Conservation (phyloP, 1,140 invertebrate genomes). For the Caenorhabditis brenneri region DNA sequence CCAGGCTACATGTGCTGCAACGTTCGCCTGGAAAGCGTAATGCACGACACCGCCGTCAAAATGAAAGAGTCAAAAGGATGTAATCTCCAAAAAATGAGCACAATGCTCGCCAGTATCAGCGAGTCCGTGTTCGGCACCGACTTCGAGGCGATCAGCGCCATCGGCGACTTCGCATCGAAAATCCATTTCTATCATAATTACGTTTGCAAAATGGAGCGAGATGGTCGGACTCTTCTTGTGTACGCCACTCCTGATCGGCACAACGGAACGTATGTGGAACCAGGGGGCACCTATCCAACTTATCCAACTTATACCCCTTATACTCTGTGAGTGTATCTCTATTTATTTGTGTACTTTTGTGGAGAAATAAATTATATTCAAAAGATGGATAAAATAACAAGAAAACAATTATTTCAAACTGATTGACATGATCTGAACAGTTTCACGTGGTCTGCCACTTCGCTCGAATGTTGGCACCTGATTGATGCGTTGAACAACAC, state of each 20-base stretch:
- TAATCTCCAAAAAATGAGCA: constrained; percentile 37
- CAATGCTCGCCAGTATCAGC: not conserved
- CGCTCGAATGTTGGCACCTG: constrained; percentile 93
- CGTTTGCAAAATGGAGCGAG: constrained; percentile 55
- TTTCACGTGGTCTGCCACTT: constrained; percentile 96
- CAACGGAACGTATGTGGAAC: not conserved
- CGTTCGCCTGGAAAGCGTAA: constrained; percentile 49
- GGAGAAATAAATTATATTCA: not conserved
- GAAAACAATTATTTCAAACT: constrained; percentile 77
- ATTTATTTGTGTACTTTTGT: not conserved
- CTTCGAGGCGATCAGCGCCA: constrained; percentile 50
- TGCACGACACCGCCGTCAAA: constrained; percentile 45
- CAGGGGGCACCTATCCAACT: too few species aligned
- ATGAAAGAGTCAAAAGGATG: constrained; percentile 13
- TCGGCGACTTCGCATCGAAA: constrained; percentile 57
- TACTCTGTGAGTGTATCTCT: not conserved
- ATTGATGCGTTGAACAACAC: constrained; percentile 96
- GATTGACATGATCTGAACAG: constrained; percentile 92
- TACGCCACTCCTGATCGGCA: constrained; percentile 44
- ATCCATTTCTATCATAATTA: constrained; percentile 53
- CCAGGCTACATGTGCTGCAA: constrained; percentile 60
- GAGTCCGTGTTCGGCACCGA: constrained; percentile 52
- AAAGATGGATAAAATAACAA: not conserved
- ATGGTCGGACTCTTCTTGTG: constrained; percentile 47
- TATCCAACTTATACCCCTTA: not conserved